Evolutionary conservation across 37 sponge, comb jelly and placozoan species (phyloP), one percentile per base, ranked within the genome.

Genomic region (Ephydatia muelleri): DNA sequence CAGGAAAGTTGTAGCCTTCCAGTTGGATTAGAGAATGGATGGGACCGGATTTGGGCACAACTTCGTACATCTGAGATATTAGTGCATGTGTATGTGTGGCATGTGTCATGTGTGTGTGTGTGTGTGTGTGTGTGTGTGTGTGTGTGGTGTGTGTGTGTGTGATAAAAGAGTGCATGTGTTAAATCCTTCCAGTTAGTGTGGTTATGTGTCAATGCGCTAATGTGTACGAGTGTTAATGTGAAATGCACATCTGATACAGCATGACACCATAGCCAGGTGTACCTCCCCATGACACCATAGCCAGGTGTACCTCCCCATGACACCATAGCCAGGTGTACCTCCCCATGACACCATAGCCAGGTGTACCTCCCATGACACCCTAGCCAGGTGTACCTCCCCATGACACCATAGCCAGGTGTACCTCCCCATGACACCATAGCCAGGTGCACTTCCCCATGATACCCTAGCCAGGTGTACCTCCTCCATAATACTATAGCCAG

Each of bases 21-120:
- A 91, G 38, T 35, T 86, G 83, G 35, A 91, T 78, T 3, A 83
- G 5, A 13, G 87, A 79, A 6, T 83, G 84, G 21, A 85, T 39
- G 1, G 91, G 87, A 3, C 70, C 87, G 25, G 87, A 77, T 30
- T 34, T 72, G 28, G 37, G 76, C 13, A 75, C 21, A 37, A 75
- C 34, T 38, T 1, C 23, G 33, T 27, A 37, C 37, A 75, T 75
- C 30, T 37, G 30, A 12, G 21, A n/a, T 71, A 71, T 13, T n/a
- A 13, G 27, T 12, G 26, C 11, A 71, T 25, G 27, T 13, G 72
- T 71, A 28, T 38, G n/a, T n/a, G n/a, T n/a, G n/a, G n/a, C n/a
- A n/a, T n/a, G 64, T 37, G 49, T 9, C 26, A 23, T 2, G 34
- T 36, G 28, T 3, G 80, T 12, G 70, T 43, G 77, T 5, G 48